Evolutionary conservation across 2,888 invertebrate genomes (phyloP), one percentile per base, ranked within the genome.

Genomic region (Helicoverpa assulta): DNA sequence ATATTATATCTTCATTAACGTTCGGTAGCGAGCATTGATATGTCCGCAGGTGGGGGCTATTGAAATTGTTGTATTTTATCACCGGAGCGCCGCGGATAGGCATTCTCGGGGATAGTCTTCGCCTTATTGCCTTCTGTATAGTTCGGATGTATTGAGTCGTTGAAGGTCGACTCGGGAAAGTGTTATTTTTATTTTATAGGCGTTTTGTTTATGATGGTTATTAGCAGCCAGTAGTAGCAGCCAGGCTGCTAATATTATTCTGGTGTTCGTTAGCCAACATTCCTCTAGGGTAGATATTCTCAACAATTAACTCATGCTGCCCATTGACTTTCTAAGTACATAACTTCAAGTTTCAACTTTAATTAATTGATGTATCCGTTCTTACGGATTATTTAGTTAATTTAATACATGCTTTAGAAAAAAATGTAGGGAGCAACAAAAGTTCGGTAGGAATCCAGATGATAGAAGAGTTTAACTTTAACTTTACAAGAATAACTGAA

Each of bases 1-100:
- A 95, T 95, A 95, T 95, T 95, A 95, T 95, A 95, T 95, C 95
- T 95, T 95, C 95, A 95, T 95, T 95, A 95, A 90, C 91, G 94
- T 91, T 88, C 89, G 83, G 90, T 86, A 87, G 90, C 87, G 81
- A 83, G 93, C 94, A 95, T 95, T 95, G 95, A 95, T 95, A 91
- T 90, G 95, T 95, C 95, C 81, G 88, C 90, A 93, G 93, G 93
- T 92, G 93, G 90, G 80, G 86, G 87, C 91, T 87, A 95, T 95
- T 94, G 93, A 94, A 94, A 93, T 93, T 91, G 93, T 92, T 92
- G 92, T 94, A 91, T 92, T 95, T 95, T 94, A 95, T 95, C 92
- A 93, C 93, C 86, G 88, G 81, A 70, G 77, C 78, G 85, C 73
- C 82, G 86, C 80, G 81, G 86, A 87, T 86, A 88, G 87, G 87